A percentile compares a stretch with the other conserved stretches of the same genome.
Evolutionary conservation across 2,888 invertebrate species (phyloP).

Genomic region (Branchellion lobata): DNA sequence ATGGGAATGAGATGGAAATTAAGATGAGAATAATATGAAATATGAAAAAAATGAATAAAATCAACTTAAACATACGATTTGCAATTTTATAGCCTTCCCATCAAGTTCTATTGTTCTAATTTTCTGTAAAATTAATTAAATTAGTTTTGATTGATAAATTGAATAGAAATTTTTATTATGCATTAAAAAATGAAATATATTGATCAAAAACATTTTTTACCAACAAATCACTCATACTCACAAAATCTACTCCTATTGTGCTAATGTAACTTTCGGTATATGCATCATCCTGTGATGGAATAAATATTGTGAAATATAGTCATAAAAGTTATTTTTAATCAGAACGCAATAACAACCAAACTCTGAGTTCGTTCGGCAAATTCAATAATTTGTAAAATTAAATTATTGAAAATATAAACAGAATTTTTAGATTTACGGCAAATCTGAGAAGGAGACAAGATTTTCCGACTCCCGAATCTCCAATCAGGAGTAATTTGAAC

Average conservation of each 20-base stretch:
- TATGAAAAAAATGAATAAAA: not conserved
- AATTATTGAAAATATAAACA: no score
- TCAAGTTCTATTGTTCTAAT: slow-evolving; percentile 98
- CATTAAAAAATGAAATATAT: slow-evolving; percentile 10
- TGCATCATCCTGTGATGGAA: slow-evolving; percentile 91
- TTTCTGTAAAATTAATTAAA: slow-evolving; percentile 72
- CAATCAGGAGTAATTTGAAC: slow-evolving; percentile 95
- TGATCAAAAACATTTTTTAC: not conserved
- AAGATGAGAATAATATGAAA: not conserved
- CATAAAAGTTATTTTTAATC: no score
- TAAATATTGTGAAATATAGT: no score
- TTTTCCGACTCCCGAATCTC: slow-evolving; percentile 97
- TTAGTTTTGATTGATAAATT: slow-evolving; percentile 29
- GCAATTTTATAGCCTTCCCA: slow-evolving; percentile 97
- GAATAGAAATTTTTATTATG: not conserved
- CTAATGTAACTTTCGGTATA: slow-evolving; percentile 99
- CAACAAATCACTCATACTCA: slow-evolving; percentile 66
- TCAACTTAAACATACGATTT: slow-evolving; percentile 71
- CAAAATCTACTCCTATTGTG: slow-evolving; percentile 99
- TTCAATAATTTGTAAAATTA: no score
- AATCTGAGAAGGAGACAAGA: slow-evolving; percentile 59
- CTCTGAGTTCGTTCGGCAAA: no score
- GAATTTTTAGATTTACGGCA: slow-evolving; percentile 54
- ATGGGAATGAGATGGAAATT: no score
- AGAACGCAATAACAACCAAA: no score